phyloP scores from a whole-genome alignment of 2,113 vertebrate genomes.

The Tapirus terrestris region DNA sequence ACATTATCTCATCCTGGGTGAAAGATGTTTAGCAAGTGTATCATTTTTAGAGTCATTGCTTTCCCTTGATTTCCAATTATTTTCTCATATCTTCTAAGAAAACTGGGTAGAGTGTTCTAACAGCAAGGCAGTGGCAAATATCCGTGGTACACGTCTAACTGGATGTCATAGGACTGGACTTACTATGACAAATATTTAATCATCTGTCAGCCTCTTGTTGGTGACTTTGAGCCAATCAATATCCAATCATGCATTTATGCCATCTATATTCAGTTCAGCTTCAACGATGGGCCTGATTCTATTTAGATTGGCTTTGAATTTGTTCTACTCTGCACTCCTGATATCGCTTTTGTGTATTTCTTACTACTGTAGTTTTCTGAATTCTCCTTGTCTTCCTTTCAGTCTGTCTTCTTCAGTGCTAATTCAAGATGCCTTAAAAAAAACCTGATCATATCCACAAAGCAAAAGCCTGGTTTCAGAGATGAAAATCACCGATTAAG shows the following conservation, averaged over 20 bases:
- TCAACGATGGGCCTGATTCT: constrained; percentile 47
- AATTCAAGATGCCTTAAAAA: not conserved
- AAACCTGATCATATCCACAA: not conserved
- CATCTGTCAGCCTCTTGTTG: constrained; percentile 52
- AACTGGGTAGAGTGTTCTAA: not conserved
- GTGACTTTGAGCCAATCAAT: constrained; percentile 73
- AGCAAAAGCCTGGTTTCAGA: not conserved
- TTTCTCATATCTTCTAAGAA: constrained; percentile 3
- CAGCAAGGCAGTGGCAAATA: not conserved
- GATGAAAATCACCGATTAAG: not conserved
- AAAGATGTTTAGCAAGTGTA: not conserved
- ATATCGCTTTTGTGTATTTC: not conserved
- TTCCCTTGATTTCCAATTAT: constrained; percentile 21
- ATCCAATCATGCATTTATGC: constrained; percentile 61
- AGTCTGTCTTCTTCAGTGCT: not conserved
- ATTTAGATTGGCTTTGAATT: constrained; percentile 61
- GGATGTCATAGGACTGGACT: constrained; percentile 18
- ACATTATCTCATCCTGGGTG: not conserved
- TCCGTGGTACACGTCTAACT: not conserved
- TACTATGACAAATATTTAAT: constrained; percentile 69
- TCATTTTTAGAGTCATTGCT: not conserved
- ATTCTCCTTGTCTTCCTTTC: constrained; percentile 18
- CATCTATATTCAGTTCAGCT: constrained; percentile 67
- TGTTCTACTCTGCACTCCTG: constrained; percentile 8
- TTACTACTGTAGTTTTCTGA: constrained; percentile 48